Percentiles rank a stretch among this genome's conserved stretches.
These are phyloP conservation scores for Marcusenius ussheri DNA, from an alignment of 2,113 vertebrate genomes.

Conservation along the genomic window DNA sequence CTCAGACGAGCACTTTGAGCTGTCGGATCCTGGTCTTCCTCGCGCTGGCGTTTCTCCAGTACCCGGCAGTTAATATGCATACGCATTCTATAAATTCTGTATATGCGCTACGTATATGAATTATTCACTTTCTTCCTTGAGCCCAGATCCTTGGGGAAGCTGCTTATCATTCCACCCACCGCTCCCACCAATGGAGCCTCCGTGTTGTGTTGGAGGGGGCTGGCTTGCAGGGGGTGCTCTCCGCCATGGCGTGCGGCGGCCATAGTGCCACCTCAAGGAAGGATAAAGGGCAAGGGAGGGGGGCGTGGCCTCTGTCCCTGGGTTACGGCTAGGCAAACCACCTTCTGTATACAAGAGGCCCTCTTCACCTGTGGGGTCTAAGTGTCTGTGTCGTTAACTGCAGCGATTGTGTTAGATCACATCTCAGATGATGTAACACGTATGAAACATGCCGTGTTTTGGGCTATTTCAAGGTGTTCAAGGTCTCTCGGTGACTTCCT, in stretches of 20 bases:
- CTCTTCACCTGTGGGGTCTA: background rate
- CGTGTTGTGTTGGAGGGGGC: background rate
- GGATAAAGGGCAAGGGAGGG: background rate
- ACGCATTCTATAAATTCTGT: constrained; percentile 6
- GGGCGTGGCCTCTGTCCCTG: background rate
- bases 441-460: background rate
- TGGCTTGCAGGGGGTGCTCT: background rate
- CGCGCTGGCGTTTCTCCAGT: background rate
- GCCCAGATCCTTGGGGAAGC: background rate
- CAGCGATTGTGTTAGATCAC: background rate
- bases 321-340: background rate
- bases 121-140: constrained; percentile 19
- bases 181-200: background rate
- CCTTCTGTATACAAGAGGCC: background rate
- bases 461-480: background rate
- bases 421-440: constrained; percentile 14
- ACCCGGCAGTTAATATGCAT: background rate
- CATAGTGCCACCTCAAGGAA: background rate
- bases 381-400: background rate
- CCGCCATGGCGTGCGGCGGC: background rate
- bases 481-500: background rate
- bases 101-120: background rate
- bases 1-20: background rate
- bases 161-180: background rate
- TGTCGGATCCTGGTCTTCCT: background rate